Conservation (phyloP, 2,113 vertebrate genomes). For the Colossoma macropomum region DNA sequence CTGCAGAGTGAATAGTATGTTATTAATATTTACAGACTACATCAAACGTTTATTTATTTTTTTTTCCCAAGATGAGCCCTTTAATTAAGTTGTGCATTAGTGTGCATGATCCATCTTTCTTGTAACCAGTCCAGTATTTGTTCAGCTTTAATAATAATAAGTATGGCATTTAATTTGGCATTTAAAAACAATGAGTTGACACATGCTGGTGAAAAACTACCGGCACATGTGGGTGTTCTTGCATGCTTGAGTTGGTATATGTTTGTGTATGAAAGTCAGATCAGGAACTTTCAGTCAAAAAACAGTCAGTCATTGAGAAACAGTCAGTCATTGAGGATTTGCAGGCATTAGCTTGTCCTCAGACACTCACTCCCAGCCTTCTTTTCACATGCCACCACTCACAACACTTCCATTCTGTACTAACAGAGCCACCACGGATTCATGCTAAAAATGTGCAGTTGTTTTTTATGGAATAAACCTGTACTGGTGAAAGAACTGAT, state of each 20-base stretch:
- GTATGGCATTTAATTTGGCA: not conserved
- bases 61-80: too few relatives aligned
- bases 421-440: not conserved
- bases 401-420: not conserved
- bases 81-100: too few relatives aligned
- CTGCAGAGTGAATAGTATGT: too few relatives aligned
- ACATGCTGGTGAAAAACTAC: not conserved
- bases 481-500: too few relatives aligned
- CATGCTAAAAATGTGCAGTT: not conserved
- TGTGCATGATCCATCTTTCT: too few relatives aligned
- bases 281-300: constrained; percentile 51
- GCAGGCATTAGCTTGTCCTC: constrained; percentile 38
- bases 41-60: too few relatives aligned
- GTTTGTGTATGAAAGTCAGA: constrained; percentile 25
- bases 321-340: constrained; percentile 26
- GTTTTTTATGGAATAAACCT: too few relatives aligned
- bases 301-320: constrained; percentile 70
- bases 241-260: not conserved
- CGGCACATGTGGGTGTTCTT: not conserved
- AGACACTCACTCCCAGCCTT: not conserved
- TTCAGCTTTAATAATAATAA: not conserved
- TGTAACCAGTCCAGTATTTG: too few relatives aligned
- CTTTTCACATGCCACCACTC: constrained; percentile 4
- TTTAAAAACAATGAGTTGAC: not conserved
- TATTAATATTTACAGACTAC: too few relatives aligned